Base-by-base conservation (phyloP, 1,140 invertebrate genomes). In the Tetramorium alpestre region DNA sequence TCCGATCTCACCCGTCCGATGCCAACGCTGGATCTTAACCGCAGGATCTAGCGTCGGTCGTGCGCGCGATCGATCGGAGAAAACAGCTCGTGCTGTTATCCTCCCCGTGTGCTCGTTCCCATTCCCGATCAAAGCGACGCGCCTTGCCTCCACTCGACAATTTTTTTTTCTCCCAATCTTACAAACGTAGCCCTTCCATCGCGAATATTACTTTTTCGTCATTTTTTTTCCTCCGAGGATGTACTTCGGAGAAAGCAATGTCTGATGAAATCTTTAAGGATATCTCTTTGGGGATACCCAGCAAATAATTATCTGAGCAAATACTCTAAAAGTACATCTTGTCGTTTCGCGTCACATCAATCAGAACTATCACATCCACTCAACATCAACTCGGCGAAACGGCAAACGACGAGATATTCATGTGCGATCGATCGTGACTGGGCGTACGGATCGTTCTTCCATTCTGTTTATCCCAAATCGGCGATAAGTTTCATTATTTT, bases 11-110 rank as follows among this genome's bases (percentile, higher is more conserved):
- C 13, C 1, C 22, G 54, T 16, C 51, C 41, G 75, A 77, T 47
- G 64, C 64, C 47, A 16, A 44, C 62, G 77, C 47, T 49, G 54
- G 54, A 75, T 84, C 69, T 62, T 75, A 75, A 84, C 80, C 80
- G 80, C 80, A 47, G 41, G 69, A 84, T 84, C 54, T 22, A 60
- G 18, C 80, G 80, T 60, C 25, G 80, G 58, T 60, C 56, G 56
- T 22, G 54, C 41, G 41, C 41, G n/a, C 80, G 51, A 84, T 49
- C 80, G 69, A 75, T 62, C 80, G 69, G 41, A 73, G 60, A 75
- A 72, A 44, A n/a, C 64, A 54, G 51, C 41, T 62, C 69, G 80
- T 41, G 22, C 25, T 25, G 47, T 54, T 18, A 56, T 81, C 64
- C 64, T 47, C 58, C 75, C 54, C 22, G 72, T 41, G 22, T 47